Evolutionary conservation across 2,888 invertebrate species (phyloP).

Genomic region (Drosophila longiperda): DNA sequence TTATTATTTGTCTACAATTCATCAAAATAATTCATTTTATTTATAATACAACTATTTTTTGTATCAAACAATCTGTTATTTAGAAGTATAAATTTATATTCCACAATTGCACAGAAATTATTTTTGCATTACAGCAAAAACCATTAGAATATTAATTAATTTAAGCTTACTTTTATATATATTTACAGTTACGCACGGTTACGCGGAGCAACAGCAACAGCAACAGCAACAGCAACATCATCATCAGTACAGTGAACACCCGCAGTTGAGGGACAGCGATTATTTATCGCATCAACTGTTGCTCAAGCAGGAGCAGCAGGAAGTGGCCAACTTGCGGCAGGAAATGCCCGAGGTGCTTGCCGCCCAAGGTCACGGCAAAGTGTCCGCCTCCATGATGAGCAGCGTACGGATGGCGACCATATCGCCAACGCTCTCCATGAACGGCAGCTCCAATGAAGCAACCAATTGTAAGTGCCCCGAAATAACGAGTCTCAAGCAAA

Average conservation of each 20-base stretch:
- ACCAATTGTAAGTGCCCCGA: slow-evolving; percentile 74
- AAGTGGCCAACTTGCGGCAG: slow-evolving; percentile 35
- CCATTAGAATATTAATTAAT: neutral
- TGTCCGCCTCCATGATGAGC: slow-evolving; percentile 67
- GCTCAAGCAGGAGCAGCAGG: slow-evolving; percentile 10
- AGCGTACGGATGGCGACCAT: slow-evolving; percentile 76
- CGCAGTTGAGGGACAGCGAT: slow-evolving; percentile 14
- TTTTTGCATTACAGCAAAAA: neutral
- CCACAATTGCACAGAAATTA: neutral
- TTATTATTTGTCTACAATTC: neutral
- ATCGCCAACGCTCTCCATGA: slow-evolving; percentile 86
- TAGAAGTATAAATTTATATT: neutral
- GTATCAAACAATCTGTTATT: neutral
- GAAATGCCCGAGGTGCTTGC: slow-evolving; percentile 79
- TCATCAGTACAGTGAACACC: slow-evolving; percentile 29
- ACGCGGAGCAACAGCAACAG: neutral
- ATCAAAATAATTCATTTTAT: neutral
- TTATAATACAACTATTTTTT: neutral
- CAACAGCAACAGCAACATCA: neutral
- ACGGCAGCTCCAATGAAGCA: slow-evolving; percentile 82
- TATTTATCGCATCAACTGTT: slow-evolving; percentile 4
- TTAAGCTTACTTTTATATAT: neutral
- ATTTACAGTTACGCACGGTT: slow-evolving; percentile 25
- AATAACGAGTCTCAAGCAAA: neutral
- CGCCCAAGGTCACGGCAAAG: slow-evolving; percentile 69